Conservation (phyloP, 37 sponge, comb jelly and placozoan species). For the Halisarca cf. caerulea region DNA sequence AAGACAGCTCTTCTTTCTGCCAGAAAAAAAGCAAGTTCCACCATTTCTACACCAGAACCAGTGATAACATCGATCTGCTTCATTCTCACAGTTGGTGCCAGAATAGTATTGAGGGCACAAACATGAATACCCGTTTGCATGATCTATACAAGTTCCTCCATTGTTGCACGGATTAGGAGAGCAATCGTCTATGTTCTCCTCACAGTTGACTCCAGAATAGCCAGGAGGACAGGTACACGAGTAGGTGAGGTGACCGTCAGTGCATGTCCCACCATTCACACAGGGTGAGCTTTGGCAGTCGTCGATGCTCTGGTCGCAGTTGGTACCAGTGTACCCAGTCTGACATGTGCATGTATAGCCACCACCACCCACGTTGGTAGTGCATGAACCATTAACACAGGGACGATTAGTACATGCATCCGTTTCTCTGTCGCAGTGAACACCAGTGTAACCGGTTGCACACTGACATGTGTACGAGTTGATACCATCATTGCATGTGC, state of each 20-base stretch:
- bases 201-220: slow-evolving; percentile 34
- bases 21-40: not conserved
- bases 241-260: slow-evolving; percentile 36
- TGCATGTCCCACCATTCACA: slow-evolving; percentile 53
- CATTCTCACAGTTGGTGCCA: slow-evolving; percentile 28
- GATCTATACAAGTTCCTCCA: slow-evolving; percentile 1
- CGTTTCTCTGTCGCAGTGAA: slow-evolving; percentile 34
- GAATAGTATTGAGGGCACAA: slow-evolving; percentile 29
- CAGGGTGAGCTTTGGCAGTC: slow-evolving; percentile 34
- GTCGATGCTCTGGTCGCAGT: slow-evolving; percentile 36
- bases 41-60: not conserved
- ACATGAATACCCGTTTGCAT: slow-evolving; percentile 33
- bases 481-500: slow-evolving; percentile 48
- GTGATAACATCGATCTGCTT: not conserved
- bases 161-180: slow-evolving; percentile 1
- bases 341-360: slow-evolving; percentile 31
- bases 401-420: slow-evolving; percentile 13
- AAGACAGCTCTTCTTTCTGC: not conserved
- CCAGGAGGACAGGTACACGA: slow-evolving; percentile 54
- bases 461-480: slow-evolving; percentile 52
- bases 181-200: slow-evolving; percentile 17
- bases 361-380: not conserved
- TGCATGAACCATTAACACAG: not conserved
- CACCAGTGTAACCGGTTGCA: slow-evolving; percentile 51
- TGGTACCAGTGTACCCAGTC: slow-evolving; percentile 24